Conservation (phyloP, 2,797 vertebrate species). For the Takifugu rubripes region DNA sequence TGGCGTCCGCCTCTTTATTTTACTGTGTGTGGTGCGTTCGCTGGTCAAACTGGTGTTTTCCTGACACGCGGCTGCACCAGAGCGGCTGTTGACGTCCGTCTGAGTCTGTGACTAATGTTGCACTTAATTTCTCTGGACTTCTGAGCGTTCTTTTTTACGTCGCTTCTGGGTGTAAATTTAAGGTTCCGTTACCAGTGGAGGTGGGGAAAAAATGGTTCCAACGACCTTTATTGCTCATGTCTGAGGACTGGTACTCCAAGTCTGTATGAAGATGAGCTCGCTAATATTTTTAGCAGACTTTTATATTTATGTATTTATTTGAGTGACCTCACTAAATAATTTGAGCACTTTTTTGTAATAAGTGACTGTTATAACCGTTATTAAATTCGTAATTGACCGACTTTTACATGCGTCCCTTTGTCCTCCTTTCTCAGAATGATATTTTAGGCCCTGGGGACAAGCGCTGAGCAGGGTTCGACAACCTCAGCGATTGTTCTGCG, state of each 20-base stretch:
- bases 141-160: conserved; percentile 26
- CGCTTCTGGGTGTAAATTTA: neutral
- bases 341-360: conserved; percentile 51
- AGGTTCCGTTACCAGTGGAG: conserved; percentile 5
- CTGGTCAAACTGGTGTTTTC: conserved; percentile 12
- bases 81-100: neutral
- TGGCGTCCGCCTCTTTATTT: too few relatives aligned
- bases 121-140: conserved; percentile 33
- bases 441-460: neutral
- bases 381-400: conserved; percentile 49
- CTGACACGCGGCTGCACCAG: conserved; percentile 23
- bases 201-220: conserved; percentile 23
- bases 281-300: conserved; percentile 46
- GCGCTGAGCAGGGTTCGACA: conserved; percentile 10
- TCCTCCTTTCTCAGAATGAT: neutral
- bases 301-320: conserved; percentile 66
- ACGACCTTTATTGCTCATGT: conserved; percentile 26
- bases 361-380: conserved; percentile 54
- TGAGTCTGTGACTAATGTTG: conserved; percentile 16
- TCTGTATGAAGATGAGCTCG: conserved; percentile 36
- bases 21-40: neutral
- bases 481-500: conserved; percentile 67
- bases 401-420: conserved; percentile 10
- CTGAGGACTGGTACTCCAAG: conserved; percentile 29
- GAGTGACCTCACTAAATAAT: conserved; percentile 41